These are phyloP conservation scores for Oscheius sp. DNA, from an alignment of 1,140 invertebrate species.

Conservation along the genomic window DNA sequence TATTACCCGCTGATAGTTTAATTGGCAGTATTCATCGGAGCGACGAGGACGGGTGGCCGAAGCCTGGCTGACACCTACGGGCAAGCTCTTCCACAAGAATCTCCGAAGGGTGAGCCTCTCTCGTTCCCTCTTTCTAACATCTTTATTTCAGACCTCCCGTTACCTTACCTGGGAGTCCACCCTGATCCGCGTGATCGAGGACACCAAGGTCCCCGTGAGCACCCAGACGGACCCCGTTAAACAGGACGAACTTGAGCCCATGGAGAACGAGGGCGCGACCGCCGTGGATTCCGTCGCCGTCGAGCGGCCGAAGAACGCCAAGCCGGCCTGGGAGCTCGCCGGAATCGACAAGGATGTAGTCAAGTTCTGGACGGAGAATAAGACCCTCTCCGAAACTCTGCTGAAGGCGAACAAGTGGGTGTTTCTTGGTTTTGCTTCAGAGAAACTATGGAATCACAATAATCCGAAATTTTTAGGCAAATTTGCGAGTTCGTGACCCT, in stretches of 20 bases:
- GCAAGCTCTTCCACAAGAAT: not conserved
- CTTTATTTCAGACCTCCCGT: no score
- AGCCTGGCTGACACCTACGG: not conserved
- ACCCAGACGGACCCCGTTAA: conserved; percentile 62
- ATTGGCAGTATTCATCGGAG: not conserved
- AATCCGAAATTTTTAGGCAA: not conserved
- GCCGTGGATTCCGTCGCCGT: not conserved
- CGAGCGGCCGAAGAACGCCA: not conserved
- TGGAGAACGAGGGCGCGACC: not conserved
- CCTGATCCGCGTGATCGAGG: not conserved
- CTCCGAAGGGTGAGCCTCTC: not conserved
- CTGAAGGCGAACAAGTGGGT: conserved; percentile 2
- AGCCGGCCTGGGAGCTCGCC: conserved; percentile 3
- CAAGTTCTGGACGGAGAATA: conserved; percentile 15
- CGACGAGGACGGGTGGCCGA: not conserved
- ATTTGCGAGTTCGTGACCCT: not conserved
- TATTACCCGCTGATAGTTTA: no score
- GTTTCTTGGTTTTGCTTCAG: not conserved
- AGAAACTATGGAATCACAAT: no score
- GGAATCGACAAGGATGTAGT: conserved; percentile 14
- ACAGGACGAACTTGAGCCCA: not conserved
- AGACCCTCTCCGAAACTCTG: conserved; percentile 1
- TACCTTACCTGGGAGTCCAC: conserved; percentile 8
- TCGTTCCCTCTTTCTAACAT: no score
- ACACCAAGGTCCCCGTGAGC: not conserved